Base-by-base conservation (phyloP, 2,797 vertebrate species). In the Gastrophryne carolinensis region DNA sequence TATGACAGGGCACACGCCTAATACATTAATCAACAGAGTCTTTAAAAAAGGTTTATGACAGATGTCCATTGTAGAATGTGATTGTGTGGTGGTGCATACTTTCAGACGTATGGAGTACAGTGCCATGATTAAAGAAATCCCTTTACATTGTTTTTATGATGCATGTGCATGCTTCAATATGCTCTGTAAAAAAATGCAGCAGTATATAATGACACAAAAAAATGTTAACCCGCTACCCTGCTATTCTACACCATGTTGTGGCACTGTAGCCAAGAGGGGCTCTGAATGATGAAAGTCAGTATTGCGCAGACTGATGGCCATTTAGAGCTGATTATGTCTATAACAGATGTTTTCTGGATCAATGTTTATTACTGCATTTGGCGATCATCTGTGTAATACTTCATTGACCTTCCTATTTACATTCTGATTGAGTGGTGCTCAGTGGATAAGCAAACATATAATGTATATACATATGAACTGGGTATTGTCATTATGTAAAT, bases 361-460 rank as follows among this genome's bases (percentile, higher is more conserved):
- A 71, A 50, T 58, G 44, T 60, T 19, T 47, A 47, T 32, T 32
- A 26, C 53, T 7, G 11, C 21, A 58, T 10, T 54, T 64, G 47
- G 60, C 57, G 39, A 29, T 29, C 53, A 41, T 62, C 56, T 62
- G 26, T 47, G 41, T 62, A 52, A 61, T 50, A 61, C 9, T 32
- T 39, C 10, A 11, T 26, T 24, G 34, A 24, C 39, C 50, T n/a
- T 9, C 13, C 39, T 6, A 63, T 49, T 49, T 63, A 29, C 57
- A 53, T 58, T 62, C 10, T 67, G 32, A 41, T 63, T 77, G 66
- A 68, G 62, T 58, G 41, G 41, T 41, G 15, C 19, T 17, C 30
- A 17, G 27, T 35, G 47, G 47, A 70, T 62, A 76, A 63, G 73
- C 57, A 70, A 71, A 56, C 37, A 77, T 13, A 62, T 44, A 49